A percentile compares a stretch with the other conserved stretches of the same genome.
Evolutionary conservation across 2,888 invertebrate genomes (phyloP).

Genomic region (Busseola fusca): DNA sequence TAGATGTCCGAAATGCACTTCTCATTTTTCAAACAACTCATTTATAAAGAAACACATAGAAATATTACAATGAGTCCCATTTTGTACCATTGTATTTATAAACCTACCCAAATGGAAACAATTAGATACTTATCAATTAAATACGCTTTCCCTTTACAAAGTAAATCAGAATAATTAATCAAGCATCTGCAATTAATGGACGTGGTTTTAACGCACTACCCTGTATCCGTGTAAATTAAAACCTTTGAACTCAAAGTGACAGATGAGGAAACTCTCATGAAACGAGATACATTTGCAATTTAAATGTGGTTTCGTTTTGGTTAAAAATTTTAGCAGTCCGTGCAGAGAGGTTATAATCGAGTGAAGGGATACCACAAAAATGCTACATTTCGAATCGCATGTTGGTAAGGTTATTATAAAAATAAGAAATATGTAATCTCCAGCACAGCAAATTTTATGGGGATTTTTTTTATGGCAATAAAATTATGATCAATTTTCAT

Average conservation of each 20-base stretch:
- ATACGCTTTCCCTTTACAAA: neutral
- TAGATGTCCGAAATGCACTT: no score
- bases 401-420: neutral
- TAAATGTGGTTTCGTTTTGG: constrained; percentile 21
- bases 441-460: neutral
- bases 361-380: neutral
- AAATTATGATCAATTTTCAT: neutral
- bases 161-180: constrained; percentile 24
- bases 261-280: constrained; percentile 29
- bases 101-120: neutral
- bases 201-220: constrained; percentile 26
- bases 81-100: neutral
- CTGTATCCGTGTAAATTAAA: constrained; percentile 11
- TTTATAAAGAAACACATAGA: neutral
- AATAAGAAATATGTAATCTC: neutral
- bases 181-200: constrained; percentile 3
- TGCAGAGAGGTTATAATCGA: neutral
- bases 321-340: neutral
- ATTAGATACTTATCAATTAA: constrained; percentile 7
- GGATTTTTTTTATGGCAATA: neutral
- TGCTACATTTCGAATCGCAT: neutral
- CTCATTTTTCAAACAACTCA: neutral
- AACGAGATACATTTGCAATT: constrained; percentile 25
- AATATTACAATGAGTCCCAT: no score
- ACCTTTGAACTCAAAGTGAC: constrained; percentile 3